A percentile compares a stretch with the other conserved stretches of the same genome.
phyloP scores from a whole-genome alignment of 2,888 invertebrate genomes.

The Leptopilina syphax region DNA sequence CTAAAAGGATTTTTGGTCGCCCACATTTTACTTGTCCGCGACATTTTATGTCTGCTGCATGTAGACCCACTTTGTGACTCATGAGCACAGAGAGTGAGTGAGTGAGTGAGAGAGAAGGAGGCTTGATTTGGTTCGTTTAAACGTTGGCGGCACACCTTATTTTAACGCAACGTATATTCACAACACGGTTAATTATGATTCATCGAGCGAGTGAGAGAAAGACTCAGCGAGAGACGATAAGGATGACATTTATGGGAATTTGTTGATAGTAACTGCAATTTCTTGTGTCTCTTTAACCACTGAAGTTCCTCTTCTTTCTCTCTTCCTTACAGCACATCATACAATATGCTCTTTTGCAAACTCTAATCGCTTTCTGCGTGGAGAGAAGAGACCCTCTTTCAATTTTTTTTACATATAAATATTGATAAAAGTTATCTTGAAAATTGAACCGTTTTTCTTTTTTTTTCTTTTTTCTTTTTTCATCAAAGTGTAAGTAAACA shows the following conservation, averaged over 20 bases:
- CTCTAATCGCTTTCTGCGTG: conserved; percentile 8
- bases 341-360: conserved; percentile 9
- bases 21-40: conserved; percentile 41
- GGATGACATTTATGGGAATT: conserved; percentile 28
- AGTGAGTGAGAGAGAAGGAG: not conserved
- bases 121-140: conserved; percentile 26
- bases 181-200: conserved; percentile 50
- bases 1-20: conserved; percentile 49
- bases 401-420: not conserved
- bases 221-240: conserved; percentile 5
- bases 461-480: not conserved
- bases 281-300: conserved; percentile 18
- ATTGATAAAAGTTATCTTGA: not conserved
- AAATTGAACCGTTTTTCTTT: not conserved
- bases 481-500: not conserved
- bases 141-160: conserved; percentile 34
- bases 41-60: conserved; percentile 14
- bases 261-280: conserved; percentile 16
- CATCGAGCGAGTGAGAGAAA: conserved; percentile 39
- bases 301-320: not conserved
- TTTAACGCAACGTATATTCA: conserved; percentile 47
- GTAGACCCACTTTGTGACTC: conserved; percentile 24
- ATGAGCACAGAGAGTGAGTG: not conserved
- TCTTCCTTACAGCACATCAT: not conserved
- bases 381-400: no score